Conservation (phyloP, 2,113 vertebrate genomes). For the Tupaia tana region DNA sequence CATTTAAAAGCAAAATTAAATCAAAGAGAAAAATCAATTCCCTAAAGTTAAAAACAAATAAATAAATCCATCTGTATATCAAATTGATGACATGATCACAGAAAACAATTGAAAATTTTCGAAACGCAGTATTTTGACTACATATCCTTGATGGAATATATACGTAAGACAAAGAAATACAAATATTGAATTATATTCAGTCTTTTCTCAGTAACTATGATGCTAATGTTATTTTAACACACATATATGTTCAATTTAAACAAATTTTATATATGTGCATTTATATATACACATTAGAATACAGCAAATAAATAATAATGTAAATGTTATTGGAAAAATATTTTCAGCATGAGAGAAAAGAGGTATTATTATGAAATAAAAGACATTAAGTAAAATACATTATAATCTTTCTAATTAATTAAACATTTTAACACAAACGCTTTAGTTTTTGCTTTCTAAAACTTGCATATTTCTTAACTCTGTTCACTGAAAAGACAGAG, state of each 20-base stretch:
- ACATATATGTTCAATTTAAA: slow-evolving; percentile 1
- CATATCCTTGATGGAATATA: slow-evolving; percentile 25
- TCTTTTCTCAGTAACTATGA: slow-evolving; percentile 52
- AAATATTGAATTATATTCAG: slow-evolving; percentile 15
- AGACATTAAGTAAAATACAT: slow-evolving; percentile 13
- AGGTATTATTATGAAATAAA: slow-evolving; percentile 9
- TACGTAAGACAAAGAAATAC: slow-evolving; percentile 36
- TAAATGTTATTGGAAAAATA: slow-evolving; percentile 18
- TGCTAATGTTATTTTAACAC: slow-evolving; percentile 4
- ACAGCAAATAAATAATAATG: slow-evolving; percentile 44
- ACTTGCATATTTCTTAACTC: background rate
- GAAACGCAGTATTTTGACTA: slow-evolving; percentile 7
- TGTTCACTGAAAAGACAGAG: slow-evolving; percentile 3
- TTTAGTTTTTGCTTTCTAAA: background rate
- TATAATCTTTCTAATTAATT: slow-evolving; percentile 42
- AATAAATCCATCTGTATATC: slow-evolving; percentile 51
- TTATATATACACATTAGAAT: background rate
- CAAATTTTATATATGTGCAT: background rate
- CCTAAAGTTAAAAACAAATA: slow-evolving; percentile 65
- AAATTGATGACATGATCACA: slow-evolving; percentile 58
- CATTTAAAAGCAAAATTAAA: slow-evolving; percentile 61
- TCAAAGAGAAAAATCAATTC: slow-evolving; percentile 25
- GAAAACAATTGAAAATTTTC: slow-evolving; percentile 46
- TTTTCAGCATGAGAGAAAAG: slow-evolving; percentile 13
- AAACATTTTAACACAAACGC: background rate